These are phyloP conservation scores for Luffia ferchaultella DNA, from an alignment of 2,888 invertebrate genomes.

Conservation along the genomic window DNA sequence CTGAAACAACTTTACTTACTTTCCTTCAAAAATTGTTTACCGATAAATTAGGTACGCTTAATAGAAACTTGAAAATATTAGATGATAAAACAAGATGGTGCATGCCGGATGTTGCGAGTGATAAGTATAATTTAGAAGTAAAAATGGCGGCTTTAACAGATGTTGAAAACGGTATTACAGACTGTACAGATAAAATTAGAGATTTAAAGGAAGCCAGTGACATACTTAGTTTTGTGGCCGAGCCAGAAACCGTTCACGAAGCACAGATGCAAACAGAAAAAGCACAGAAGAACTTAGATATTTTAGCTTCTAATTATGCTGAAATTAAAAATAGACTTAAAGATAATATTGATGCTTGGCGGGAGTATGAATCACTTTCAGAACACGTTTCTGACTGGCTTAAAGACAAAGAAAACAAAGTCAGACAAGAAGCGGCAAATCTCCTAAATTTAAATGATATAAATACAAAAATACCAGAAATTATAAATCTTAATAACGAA, in stretches of 20 bases:
- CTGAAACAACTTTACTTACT: constrained; percentile 77
- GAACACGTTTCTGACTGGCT: constrained; percentile 81
- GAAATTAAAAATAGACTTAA: constrained; percentile 74
- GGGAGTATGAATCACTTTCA: constrained; percentile 79
- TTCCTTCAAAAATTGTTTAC: constrained; percentile 88
- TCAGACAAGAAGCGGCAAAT: constrained; percentile 76
- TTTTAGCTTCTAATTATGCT: constrained; percentile 71
- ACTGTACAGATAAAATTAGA: constrained; percentile 71
- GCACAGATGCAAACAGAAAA: constrained; percentile 75
- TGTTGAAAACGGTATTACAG: constrained; percentile 75
- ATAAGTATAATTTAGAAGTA: constrained; percentile 91
- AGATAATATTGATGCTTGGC: constrained; percentile 79
- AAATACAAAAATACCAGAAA: constrained; percentile 73
- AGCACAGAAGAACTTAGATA: constrained; percentile 74
- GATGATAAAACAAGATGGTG: constrained; percentile 94
- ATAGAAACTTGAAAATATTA: constrained; percentile 80
- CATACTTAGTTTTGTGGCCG: constrained; percentile 76
- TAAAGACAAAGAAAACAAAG: constrained; percentile 79
- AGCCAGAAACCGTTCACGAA: constrained; percentile 72
- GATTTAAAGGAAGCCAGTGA: constrained; percentile 77
- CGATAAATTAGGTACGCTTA: constrained; percentile 83
- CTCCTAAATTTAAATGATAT: constrained; percentile 75
- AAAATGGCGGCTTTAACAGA: constrained; percentile 84
- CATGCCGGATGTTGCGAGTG: constrained; percentile 86
- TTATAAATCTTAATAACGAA: constrained; percentile 68